phyloP scores from a whole-genome alignment of 2,113 vertebrate species.

The Cebidichthys violaceus region DNA sequence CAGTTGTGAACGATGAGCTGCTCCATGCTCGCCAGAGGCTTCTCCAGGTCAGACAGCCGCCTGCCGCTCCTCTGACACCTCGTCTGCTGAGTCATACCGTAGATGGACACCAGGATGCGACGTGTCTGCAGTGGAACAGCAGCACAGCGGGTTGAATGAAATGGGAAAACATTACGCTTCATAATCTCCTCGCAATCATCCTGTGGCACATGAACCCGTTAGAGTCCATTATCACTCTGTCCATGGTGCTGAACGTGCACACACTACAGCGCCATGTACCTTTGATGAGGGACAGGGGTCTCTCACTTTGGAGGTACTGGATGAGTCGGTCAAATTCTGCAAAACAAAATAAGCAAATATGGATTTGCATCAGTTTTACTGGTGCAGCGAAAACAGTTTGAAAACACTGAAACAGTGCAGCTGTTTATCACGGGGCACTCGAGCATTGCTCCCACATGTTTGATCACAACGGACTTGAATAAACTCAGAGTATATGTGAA shows the following conservation, averaged over 20 bases:
- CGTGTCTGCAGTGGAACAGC: conserved; percentile 55
- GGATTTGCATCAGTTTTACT: background rate
- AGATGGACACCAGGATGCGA: conserved; percentile 78
- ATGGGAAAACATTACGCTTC: background rate
- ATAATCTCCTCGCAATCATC: background rate
- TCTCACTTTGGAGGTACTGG: conserved; percentile 60
- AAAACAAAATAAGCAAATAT: conserved; percentile 7
- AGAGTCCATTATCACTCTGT: conserved; percentile 45
- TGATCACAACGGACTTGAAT: background rate
- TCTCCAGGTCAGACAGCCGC: conserved; percentile 45
- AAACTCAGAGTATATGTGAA: background rate
- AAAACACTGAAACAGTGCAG: conserved; percentile 49
- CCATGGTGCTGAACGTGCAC: conserved; percentile 66
- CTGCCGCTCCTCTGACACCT: conserved; percentile 65
- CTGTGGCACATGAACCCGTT: background rate
- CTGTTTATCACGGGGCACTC: conserved; percentile 11
- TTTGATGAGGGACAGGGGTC: conserved; percentile 79
- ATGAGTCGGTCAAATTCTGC: conserved; percentile 79
- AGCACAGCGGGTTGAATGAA: background rate
- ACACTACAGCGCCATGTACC: conserved; percentile 59
- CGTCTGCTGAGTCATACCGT: conserved; percentile 71
- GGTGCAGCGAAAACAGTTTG: background rate
- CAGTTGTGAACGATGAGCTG: conserved; percentile 77
- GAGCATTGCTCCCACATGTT: background rate
- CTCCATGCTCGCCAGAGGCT: conserved; percentile 76